These are phyloP conservation scores for Vanessa atalanta DNA, from an alignment of 1,140 invertebrate genomes.

Conservation along the genomic window DNA sequence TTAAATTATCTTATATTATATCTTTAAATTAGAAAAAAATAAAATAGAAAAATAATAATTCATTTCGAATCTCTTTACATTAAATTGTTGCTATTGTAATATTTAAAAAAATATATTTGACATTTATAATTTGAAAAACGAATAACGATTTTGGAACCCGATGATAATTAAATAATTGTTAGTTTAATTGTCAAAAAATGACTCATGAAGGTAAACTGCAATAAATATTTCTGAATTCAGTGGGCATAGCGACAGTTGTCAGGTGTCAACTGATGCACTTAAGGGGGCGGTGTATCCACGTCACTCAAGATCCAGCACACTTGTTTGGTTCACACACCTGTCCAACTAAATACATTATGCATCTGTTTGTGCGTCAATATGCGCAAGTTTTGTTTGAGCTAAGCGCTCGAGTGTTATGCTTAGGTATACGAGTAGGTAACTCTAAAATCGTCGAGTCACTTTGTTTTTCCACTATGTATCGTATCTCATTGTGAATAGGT, in stretches of 20 bases:
- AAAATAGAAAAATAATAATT: too few species aligned
- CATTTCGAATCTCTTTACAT: too few species aligned
- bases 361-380: constrained; percentile 41
- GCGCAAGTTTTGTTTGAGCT: constrained; percentile 19
- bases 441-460: too few species aligned
- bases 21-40: too few species aligned
- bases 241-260: constrained; percentile 45
- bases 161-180: background rate
- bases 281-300: constrained; percentile 45
- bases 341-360: constrained; percentile 54
- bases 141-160: too few species aligned
- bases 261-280: constrained; percentile 56
- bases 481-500: too few species aligned
- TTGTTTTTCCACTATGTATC: too few species aligned
- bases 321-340: constrained; percentile 60
- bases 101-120: too few species aligned
- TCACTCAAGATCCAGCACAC: constrained; percentile 55
- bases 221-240: constrained; percentile 35
- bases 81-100: too few species aligned
- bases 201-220: constrained; percentile 7
- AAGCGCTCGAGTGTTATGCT: background rate
- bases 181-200: constrained; percentile 2
- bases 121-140: too few species aligned
- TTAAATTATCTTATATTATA: too few species aligned
- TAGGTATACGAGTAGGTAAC: background rate